Base-by-base conservation (phyloP, 2,888 invertebrate species). In the Chymomyza procnemis region DNA sequence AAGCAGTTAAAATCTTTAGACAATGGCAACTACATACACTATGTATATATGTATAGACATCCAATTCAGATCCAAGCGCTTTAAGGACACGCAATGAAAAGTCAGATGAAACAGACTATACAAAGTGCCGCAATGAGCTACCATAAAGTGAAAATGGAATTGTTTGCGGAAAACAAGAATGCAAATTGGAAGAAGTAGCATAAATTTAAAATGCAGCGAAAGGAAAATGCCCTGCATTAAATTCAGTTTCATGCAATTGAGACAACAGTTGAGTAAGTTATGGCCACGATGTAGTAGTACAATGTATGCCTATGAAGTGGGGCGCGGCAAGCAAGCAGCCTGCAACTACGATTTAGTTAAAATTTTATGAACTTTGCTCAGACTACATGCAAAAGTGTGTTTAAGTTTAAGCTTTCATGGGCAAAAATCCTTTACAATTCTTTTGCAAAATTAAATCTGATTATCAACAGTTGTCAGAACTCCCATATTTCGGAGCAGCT, bases 231-330 rank as follows among this genome's bases (percentile, higher is more conserved):
- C 83, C 83, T 83, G 81, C 81, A 81, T 81, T 83, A 81, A 81
- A 81, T 81, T 81, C 81, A 83, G 81, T 81, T 83, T 75, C 81
- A 69, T 83, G 79, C 81, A 80, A 81, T 80, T 81, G 81, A 81
- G 81, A 81, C 81, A 81, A 81, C 81, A 80, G 83, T 80, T 81
- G 81, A 81, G 81, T 81, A 81, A 81, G 83, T 81, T 81, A 81
- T 81, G 83, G 80, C 79, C 73, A 79, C 73, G 66, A 78, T 66
- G 66, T 30, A 58, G 66, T 30, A 58, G 71, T 61, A 34, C 34
- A 41, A 48, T 48, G 50, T 26, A 3, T 26, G 26, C 4, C 4
- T 26, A 26, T 26, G 6, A 8, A 26, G 26, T 1, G n/a, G n/a
- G n/a, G n/a, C n/a, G n/a, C n/a, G n/a, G n/a, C n/a, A n/a, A n/a